Base-by-base conservation (phyloP, 2,888 invertebrate genomes). In the Resseliella maxima region DNA sequence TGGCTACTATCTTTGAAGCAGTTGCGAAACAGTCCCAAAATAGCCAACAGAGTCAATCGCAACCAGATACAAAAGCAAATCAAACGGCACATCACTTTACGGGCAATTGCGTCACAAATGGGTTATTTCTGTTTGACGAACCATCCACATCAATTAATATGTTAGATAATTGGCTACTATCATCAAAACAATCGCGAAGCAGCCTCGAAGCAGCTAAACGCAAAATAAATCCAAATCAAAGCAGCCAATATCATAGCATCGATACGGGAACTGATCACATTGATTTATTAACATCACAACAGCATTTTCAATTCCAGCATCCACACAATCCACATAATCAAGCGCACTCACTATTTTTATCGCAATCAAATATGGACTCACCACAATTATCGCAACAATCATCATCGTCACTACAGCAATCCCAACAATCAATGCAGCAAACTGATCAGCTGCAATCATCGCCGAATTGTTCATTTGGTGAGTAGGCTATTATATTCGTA, bases 381-480 rank as follows among this genome's bases (percentile, higher is more conserved):
- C 6, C 38, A 85, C 85, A 85, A 85, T 8, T 46, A 24, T 24
- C 85, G 50, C 46, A 45, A 46, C 85, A 45, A 50, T 50, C 41
- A 10, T 81, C 38, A 87, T 88, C 88, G 87, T 87, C 88, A 87
- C 87, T 88, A 81, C 36, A 41, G 87, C 87, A 86, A 89, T 89
- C 88, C 89, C 90, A 86, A 88, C 89, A 85, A 15, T 83, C 27
- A 81, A 81, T 64, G 89, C 88, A 86, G 89, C 89, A 88, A 90
- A 91, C 89, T 91, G 91, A 89, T 35, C 50, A 46, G 45, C 85
- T 85, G 85, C 85, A 86, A 86, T 59, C 83, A 85, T 86, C 85
- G 72, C 87, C 86, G 31, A 86, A 86, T 54, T 91, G 90, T 91
- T 91, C 90, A 90, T 90, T 90, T 90, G 91, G 91, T 91, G 91